Percentiles rank a stretch among this genome's conserved stretches.
phyloP scores from a whole-genome alignment of 2,113 vertebrate genomes.

The Piaya cayana region DNA sequence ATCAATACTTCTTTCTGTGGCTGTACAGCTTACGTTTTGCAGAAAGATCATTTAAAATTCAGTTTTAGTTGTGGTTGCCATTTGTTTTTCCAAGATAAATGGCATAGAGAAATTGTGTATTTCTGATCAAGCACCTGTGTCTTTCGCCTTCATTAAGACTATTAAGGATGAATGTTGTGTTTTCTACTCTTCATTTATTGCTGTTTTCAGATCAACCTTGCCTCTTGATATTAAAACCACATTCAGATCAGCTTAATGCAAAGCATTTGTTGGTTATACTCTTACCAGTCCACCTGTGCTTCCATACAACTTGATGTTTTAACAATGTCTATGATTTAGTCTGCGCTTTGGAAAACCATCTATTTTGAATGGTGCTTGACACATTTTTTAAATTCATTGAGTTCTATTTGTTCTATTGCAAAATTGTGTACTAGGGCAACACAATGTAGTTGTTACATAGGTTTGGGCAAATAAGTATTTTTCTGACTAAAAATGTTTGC shows the following conservation, averaged over 20 bases:
- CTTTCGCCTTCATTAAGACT: not conserved
- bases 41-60: not conserved
- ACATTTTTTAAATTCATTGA: not conserved
- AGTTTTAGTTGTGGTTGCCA: not conserved
- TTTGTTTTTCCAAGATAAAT: not conserved
- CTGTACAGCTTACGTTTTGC: not conserved
- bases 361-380: not conserved
- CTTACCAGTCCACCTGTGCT: not conserved
- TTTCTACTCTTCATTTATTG: not conserved
- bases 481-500: not conserved
- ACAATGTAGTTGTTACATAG: not conserved
- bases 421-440: not conserved
- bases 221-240: not conserved
- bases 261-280: not conserved
- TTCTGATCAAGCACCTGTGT: not conserved
- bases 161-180: not conserved
- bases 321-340: not conserved
- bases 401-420: not conserved
- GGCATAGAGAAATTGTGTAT: not conserved
- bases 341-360: not conserved
- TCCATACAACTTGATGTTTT: not conserved
- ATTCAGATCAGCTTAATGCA: not conserved
- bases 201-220: not conserved
- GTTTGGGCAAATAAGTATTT: not conserved
- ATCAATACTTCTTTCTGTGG: not conserved